Evolutionary conservation across 2,113 vertebrate species (phyloP).

Genomic region (Barnardius zonarius): DNA sequence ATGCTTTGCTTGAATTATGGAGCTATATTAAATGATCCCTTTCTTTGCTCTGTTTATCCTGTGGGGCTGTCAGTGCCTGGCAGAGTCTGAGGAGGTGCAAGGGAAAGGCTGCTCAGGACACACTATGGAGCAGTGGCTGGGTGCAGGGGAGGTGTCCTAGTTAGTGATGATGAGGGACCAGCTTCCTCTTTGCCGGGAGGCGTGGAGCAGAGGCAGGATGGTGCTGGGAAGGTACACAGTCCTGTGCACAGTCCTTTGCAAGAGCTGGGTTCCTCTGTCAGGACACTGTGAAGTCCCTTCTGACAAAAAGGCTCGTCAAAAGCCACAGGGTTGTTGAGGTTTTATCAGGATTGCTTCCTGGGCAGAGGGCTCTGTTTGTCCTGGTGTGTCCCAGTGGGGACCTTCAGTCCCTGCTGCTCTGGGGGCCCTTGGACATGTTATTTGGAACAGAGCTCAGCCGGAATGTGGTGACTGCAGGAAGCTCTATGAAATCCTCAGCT

Average conservation of each 20-base stretch:
- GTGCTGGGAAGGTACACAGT: not conserved
- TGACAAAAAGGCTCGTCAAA: not conserved
- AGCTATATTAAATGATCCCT: not conserved
- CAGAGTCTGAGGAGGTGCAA: not conserved
- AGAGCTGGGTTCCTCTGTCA: not conserved
- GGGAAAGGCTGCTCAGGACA: not conserved
- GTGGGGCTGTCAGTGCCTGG: not conserved
- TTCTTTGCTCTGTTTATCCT: not conserved
- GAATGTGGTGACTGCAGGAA: not conserved
- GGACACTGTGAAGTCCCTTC: not conserved
- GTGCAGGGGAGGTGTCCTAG: not conserved
- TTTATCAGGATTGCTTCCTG: not conserved
- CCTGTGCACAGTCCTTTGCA: not conserved
- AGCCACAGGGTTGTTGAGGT: not conserved
- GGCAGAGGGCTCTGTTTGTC: not conserved
- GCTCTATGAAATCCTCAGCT: not conserved
- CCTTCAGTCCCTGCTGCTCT: not conserved
- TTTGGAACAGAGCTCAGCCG: not conserved
- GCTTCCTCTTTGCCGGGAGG: not conserved
- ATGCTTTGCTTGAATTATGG: not conserved
- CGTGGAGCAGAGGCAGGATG: not conserved
- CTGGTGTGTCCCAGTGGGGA: not conserved
- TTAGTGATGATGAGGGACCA: not conserved
- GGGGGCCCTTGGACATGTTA: not conserved
- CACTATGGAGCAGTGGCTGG: accelerated